Base-by-base conservation (phyloP, 1,140 invertebrate species). In the Anadara kagoshimensis region DNA sequence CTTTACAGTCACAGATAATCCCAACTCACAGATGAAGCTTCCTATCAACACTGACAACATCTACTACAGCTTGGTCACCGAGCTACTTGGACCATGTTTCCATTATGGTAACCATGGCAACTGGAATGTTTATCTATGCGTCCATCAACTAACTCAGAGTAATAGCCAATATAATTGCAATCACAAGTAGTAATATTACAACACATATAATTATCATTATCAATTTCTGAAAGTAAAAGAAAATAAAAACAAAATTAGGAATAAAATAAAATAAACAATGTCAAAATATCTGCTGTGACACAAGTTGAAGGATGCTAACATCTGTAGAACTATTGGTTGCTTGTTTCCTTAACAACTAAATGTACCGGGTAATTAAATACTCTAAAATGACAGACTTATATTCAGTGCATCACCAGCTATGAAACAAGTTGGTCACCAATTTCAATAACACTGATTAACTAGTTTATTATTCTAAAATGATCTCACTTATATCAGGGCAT, bases 191-290 rank as follows among this genome's bases (percentile, higher is more conserved):
- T 24, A 85, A 59, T 49, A 86, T 69, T n/a, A 84, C 56, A 49
- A 86, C 73, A 76, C 84, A 86, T 54, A 85, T 78, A 53, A 87
- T 76, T 47, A 87, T 86, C 69, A 85, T 78, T 45, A 87, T 86
- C 78, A 86, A 84, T 82, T 86, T 86, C 84, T 86, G 82, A 76
- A 85, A 85, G 36, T 62, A 29, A 73, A 68, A 75, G 74, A 70
- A 73, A 69, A 73, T 51, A n/a, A 64, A 66, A 24, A 73, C 29
- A 36, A 36, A 36, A 36, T 36, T 36, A 36, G 7, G 29, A 36
- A 36, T 7, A 36, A 36, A 36, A 36, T 7, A 36, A 36, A 57
- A 41, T 58, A 74, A 62, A 45, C 24, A 53, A 58, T 14, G 22
- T 43, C 14, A 16, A 16, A 8, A 59, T n/a, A 12, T 18, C 11